Evolutionary conservation across 2,888 invertebrate genomes (phyloP).

Genomic region (Stenodera caucasica): DNA sequence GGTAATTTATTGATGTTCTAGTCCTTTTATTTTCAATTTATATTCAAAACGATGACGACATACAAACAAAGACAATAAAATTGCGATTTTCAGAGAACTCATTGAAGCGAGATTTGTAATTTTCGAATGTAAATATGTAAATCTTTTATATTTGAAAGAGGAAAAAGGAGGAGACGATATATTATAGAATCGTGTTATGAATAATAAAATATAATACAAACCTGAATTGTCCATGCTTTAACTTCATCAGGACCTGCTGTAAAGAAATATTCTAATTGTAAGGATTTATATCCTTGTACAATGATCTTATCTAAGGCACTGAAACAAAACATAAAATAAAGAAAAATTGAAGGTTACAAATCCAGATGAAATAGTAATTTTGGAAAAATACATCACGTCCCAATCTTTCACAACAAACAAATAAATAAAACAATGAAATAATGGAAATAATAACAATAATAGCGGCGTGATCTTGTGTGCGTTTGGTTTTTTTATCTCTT

Average conservation of each 20-base stretch:
- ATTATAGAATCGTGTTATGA: slow-evolving; percentile 17
- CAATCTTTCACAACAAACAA: not conserved
- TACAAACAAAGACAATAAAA: not conserved
- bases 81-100: not conserved
- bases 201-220: slow-evolving; percentile 49
- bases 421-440: slow-evolving; percentile 32
- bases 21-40: slow-evolving; percentile 33
- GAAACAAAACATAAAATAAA: slow-evolving; percentile 43
- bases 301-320: slow-evolving; percentile 97
- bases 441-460: slow-evolving; percentile 48
- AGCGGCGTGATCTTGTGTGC: slow-evolving; percentile 33
- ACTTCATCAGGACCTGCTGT: slow-evolving; percentile 98
- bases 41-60: not conserved
- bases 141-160: not conserved
- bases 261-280: slow-evolving; percentile 98
- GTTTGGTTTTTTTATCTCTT: slow-evolving; percentile 39
- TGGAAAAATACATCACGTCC: not conserved
- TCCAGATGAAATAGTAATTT: no score
- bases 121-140: not conserved
- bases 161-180: not conserved
- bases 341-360: not conserved
- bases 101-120: slow-evolving; percentile 1
- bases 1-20: slow-evolving; percentile 47
- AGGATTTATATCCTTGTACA: slow-evolving; percentile 92
- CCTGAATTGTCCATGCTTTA: slow-evolving; percentile 99